phyloP scores from a whole-genome alignment of 2,113 vertebrate genomes.

The Lanius collurio region DNA sequence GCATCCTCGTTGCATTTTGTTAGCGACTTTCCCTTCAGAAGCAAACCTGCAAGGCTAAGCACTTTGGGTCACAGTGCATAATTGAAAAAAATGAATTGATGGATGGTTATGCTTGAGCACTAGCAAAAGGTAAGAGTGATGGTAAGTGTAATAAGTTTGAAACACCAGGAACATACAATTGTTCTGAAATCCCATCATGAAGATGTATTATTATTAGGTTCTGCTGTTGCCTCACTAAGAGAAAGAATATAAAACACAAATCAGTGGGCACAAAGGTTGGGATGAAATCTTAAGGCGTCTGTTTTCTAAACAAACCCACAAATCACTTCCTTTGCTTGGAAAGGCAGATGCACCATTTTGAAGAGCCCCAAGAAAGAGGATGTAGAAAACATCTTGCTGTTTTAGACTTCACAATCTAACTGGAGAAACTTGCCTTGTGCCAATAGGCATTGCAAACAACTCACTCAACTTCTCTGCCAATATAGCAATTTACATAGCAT shows the following conservation, averaged over 20 bases:
- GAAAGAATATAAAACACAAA: conserved; percentile 16
- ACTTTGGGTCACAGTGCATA: neutral
- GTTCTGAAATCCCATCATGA: conserved; percentile 21
- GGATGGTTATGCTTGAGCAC: neutral
- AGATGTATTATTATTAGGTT: conserved; percentile 49
- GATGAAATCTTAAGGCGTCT: neutral
- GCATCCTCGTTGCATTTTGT: neutral
- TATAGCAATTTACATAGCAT: conserved; percentile 72
- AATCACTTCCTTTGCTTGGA: neutral
- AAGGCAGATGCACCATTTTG: conserved; percentile 41
- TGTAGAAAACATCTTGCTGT: conserved; percentile 37
- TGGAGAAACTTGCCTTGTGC: conserved; percentile 53
- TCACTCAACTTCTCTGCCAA: conserved; percentile 65
- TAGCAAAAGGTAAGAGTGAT: conserved; percentile 6
- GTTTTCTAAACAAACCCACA: conserved; percentile 41
- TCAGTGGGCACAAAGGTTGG: conserved; percentile 1
- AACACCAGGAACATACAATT: conserved; percentile 6
- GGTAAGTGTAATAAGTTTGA: conserved; percentile 4
- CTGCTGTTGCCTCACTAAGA: neutral
- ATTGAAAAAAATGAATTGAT: neutral
- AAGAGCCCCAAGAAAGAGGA: conserved; percentile 28
- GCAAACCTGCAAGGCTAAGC: neutral
- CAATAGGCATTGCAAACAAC: conserved; percentile 57
- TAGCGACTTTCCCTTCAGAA: neutral
- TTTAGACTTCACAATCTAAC: conserved; percentile 41